These are phyloP conservation scores for Lithophane leautieri DNA, from an alignment of 2,888 invertebrate genomes.

Conservation along the genomic window DNA sequence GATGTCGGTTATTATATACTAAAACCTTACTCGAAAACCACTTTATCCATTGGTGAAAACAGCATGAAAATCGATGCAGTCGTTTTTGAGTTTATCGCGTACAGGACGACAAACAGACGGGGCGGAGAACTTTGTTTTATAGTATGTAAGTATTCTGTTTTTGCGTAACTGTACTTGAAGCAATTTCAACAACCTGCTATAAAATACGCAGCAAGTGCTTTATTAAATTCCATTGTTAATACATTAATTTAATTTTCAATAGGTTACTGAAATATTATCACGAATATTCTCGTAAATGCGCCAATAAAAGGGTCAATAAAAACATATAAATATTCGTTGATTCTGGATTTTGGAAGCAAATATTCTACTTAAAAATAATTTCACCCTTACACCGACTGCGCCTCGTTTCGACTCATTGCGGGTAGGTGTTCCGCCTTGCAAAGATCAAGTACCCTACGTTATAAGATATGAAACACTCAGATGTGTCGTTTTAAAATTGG, in stretches of 20 bases:
- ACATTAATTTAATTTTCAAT: slow-evolving; percentile 57
- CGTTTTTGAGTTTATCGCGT: no score
- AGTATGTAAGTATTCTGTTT: no score
- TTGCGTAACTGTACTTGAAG: slow-evolving; percentile 43
- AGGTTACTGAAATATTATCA: slow-evolving; percentile 55
- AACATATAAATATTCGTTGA: slow-evolving; percentile 90
- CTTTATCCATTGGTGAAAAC: no score
- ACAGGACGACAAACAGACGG: no score
- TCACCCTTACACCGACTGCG: slow-evolving; percentile 70
- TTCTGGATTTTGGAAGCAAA: slow-evolving; percentile 86
- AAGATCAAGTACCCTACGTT: slow-evolving; percentile 55
- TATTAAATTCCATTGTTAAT: slow-evolving; percentile 62
- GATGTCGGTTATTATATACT: no score
- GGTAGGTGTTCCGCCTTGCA: slow-evolving; percentile 59
- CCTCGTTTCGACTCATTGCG: slow-evolving; percentile 63
- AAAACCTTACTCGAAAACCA: no score
- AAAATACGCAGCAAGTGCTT: slow-evolving; percentile 68
- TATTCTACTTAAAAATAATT: slow-evolving; percentile 78
- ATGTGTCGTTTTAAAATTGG: slow-evolving; percentile 22
- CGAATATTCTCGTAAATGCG: slow-evolving; percentile 73
- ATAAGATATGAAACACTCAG: slow-evolving; percentile 67
- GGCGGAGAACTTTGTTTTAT: no score
- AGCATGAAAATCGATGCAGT: no score
- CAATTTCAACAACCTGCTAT: slow-evolving; percentile 62
- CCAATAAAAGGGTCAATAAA: slow-evolving; percentile 80